A percentile compares a stretch with the other conserved stretches of the same genome.
Conservation (phyloP, 2,888 invertebrate genomes). For the Apotomis betuletana region DNA sequence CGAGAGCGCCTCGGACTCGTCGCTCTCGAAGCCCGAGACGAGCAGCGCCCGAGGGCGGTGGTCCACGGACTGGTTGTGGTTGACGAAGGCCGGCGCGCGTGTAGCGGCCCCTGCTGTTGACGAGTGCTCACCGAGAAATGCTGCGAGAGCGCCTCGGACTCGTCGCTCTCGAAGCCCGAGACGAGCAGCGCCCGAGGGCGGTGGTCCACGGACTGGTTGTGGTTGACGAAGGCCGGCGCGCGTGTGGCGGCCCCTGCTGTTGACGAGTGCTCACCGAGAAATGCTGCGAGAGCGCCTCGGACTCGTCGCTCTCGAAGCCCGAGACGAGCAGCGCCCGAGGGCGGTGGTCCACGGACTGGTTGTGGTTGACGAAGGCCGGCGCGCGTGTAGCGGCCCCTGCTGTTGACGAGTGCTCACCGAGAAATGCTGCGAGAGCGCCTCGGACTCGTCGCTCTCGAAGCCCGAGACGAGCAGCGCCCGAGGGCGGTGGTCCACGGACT, state of each 20-base stretch:
- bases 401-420: conserved; percentile 83
- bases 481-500: conserved; percentile 93
- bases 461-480: conserved; percentile 93
- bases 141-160: conserved; percentile 89
- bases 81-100: conserved; percentile 62
- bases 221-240: conserved; percentile 66
- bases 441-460: conserved; percentile 92
- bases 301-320: conserved; percentile 93
- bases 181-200: conserved; percentile 93
- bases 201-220: conserved; percentile 90
- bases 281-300: conserved; percentile 90
- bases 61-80: conserved; percentile 88
- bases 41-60: conserved; percentile 93
- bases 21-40: conserved; percentile 93
- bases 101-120: no score
- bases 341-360: conserved; percentile 91
- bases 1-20: conserved; percentile 91
- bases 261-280: conserved; percentile 87
- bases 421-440: conserved; percentile 91
- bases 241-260: no score
- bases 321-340: conserved; percentile 93
- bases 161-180: conserved; percentile 93
- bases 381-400: no score
- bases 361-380: conserved; percentile 75
- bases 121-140: conserved; percentile 90